A percentile compares a stretch with the other conserved stretches of the same genome.
phyloP scores from a whole-genome alignment of 2,113 vertebrate genomes.

The Pedetes capensis region DNA sequence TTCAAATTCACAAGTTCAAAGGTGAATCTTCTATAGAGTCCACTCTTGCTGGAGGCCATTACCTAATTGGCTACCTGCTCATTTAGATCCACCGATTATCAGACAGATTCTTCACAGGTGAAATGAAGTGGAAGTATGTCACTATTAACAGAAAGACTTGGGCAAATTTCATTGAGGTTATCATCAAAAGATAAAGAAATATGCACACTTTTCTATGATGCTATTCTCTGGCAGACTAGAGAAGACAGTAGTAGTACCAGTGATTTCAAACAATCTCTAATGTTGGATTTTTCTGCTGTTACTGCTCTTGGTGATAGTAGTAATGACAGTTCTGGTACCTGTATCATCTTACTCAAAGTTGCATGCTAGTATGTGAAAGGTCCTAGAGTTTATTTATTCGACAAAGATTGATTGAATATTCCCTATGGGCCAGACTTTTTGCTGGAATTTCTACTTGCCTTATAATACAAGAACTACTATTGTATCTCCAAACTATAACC shows the following conservation, averaged over 20 bases:
- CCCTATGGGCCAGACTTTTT: neutral
- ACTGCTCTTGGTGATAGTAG: neutral
- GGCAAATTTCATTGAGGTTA: slow-evolving; percentile 55
- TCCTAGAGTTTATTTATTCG: neutral
- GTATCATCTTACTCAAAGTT: neutral
- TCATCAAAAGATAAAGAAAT: slow-evolving; percentile 71
- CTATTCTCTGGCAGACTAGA: slow-evolving; percentile 31
- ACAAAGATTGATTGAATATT: neutral
- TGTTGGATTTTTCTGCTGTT: neutral
- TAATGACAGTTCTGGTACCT: neutral
- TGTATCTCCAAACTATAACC: neutral
- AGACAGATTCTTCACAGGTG: slow-evolving; percentile 69
- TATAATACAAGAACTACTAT: neutral
- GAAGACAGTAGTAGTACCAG: neutral
- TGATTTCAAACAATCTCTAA: slow-evolving; percentile 2
- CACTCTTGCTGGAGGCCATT: slow-evolving; percentile 70
- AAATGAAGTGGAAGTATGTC: slow-evolving; percentile 60
- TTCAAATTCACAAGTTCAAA: slow-evolving; percentile 70
- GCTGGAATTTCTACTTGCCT: neutral
- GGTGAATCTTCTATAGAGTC: slow-evolving; percentile 47
- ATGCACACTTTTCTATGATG: slow-evolving; percentile 43
- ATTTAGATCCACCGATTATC: slow-evolving; percentile 60
- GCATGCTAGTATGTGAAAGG: neutral
- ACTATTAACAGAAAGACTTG: slow-evolving; percentile 48
- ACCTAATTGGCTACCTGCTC: slow-evolving; percentile 71